These are phyloP conservation scores for Baccha elongata DNA, from an alignment of 2,888 invertebrate species.

Conservation along the genomic window DNA sequence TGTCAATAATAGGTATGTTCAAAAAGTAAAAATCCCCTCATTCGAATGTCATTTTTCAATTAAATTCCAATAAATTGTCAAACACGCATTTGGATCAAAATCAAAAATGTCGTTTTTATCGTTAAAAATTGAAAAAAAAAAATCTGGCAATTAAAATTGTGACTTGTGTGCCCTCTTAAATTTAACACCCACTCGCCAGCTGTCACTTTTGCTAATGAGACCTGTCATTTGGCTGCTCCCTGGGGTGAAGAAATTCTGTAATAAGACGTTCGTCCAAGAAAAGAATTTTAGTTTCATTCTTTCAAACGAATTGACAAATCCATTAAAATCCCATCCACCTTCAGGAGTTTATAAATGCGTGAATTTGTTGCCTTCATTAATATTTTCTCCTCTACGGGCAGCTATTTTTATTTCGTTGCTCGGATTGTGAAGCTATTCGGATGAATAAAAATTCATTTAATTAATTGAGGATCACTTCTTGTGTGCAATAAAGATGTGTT, in stretches of 20 bases:
- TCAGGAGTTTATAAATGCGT: conserved; percentile 22
- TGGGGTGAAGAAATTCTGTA: conserved; percentile 63
- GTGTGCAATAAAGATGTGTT: conserved; percentile 37
- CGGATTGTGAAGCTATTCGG: neutral
- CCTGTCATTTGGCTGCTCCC: conserved; percentile 60
- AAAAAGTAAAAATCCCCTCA: conserved; percentile 1
- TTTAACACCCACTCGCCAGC: conserved; percentile 61
- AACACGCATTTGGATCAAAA: conserved; percentile 13
- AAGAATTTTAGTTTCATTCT: conserved; percentile 31
- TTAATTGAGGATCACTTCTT: conserved; percentile 61
- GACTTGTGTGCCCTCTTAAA: conserved; percentile 63
- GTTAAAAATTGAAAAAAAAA: conserved; percentile 63
- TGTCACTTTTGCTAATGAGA: conserved; percentile 72
- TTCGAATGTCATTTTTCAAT: conserved; percentile 39
- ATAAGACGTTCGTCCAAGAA: conserved; percentile 34
- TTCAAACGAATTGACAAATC: conserved; percentile 68
- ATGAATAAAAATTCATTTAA: conserved; percentile 60
- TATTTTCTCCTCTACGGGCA: conserved; percentile 13
- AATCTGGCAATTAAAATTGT: conserved; percentile 61
- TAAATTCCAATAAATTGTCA: conserved; percentile 65
- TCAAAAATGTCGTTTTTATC: conserved; percentile 38
- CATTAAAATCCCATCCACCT: conserved; percentile 66
- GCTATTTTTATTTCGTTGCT: conserved; percentile 42
- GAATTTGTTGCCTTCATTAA: conserved; percentile 70
- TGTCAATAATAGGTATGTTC: too few species aligned